Evolutionary conservation across 1,140 invertebrate species (phyloP).

Genomic region (Branchinecta lynchi): DNA sequence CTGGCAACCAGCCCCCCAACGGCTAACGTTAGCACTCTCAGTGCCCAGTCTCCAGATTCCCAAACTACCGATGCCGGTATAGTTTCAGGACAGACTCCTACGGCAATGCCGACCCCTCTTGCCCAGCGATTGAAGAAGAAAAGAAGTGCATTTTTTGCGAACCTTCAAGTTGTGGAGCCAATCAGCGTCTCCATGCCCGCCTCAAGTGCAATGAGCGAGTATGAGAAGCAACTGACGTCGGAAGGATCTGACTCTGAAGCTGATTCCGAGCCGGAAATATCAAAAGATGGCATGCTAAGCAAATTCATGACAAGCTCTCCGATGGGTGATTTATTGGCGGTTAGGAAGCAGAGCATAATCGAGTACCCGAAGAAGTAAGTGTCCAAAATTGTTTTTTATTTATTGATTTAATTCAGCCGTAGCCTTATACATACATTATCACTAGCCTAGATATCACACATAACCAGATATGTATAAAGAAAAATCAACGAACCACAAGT

Average conservation of each 20-base stretch:
- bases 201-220: too few relatives aligned
- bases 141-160: slow-evolving; percentile 2
- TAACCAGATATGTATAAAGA: too few relatives aligned
- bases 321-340: background rate
- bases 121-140: background rate
- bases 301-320: too few relatives aligned
- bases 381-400: background rate
- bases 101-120: background rate
- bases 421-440: too few relatives aligned
- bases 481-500: too few relatives aligned
- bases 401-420: too few relatives aligned
- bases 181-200: too few relatives aligned
- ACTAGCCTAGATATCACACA: too few relatives aligned
- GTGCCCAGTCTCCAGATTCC: background rate
- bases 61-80: background rate
- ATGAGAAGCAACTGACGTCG: too few relatives aligned
- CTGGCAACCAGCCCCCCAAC: background rate
- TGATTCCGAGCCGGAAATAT: too few relatives aligned
- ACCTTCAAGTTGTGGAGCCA: background rate
- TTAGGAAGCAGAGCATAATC: background rate
- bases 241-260: too few relatives aligned
- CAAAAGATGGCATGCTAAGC: too few relatives aligned
- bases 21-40: background rate
- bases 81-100: background rate
- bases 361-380: background rate